Percentiles rank a stretch among this genome's conserved stretches.
Conservation (phyloP, 2,888 invertebrate genomes). For the Clistopyga incitator region DNA sequence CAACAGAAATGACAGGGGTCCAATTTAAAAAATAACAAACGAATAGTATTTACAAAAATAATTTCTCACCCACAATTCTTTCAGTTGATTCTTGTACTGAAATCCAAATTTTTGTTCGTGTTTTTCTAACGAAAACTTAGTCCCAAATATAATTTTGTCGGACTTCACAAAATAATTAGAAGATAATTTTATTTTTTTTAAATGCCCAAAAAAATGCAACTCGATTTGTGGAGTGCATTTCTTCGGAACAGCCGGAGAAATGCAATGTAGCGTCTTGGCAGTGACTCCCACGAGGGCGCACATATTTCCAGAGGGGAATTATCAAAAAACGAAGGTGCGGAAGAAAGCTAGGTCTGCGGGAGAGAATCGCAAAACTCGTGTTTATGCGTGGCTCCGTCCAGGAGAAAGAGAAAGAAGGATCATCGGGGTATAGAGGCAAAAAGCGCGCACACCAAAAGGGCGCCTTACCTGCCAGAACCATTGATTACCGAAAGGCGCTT, state of each 20-base stretch:
- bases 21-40: background rate
- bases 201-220: too few relatives aligned
- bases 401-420: constrained; percentile 43
- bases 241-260: constrained; percentile 7
- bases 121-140: background rate
- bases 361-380: constrained; percentile 73
- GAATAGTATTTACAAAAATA: background rate
- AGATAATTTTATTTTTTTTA: too few relatives aligned
- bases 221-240: background rate
- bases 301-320: constrained; percentile 31
- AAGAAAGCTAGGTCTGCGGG: constrained; percentile 70
- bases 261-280: background rate
- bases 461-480: constrained; percentile 83
- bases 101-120: too few relatives aligned
- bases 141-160: background rate
- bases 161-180: too few relatives aligned
- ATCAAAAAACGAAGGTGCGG: constrained; percentile 36
- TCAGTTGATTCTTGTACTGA: background rate
- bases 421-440: constrained; percentile 37
- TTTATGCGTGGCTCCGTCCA: constrained; percentile 71
- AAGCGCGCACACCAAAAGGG: constrained; percentile 76
- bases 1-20: background rate
- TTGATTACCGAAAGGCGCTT: constrained; percentile 82
- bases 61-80: background rate
- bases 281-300: constrained; percentile 45